These are phyloP conservation scores for Pao palembangensis DNA, from an alignment of 2,113 vertebrate species.

Conservation along the genomic window DNA sequence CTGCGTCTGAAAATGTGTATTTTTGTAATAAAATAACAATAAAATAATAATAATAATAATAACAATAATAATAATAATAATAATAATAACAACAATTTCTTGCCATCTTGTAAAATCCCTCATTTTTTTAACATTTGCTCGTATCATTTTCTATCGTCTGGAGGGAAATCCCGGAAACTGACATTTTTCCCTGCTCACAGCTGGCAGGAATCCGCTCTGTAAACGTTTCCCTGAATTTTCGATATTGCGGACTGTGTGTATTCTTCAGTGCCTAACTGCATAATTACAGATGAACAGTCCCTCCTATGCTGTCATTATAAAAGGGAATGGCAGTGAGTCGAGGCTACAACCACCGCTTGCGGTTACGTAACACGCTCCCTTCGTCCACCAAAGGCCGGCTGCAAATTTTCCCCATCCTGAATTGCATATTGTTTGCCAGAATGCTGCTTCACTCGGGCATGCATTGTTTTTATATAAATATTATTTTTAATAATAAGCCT, in stretches of 20 bases:
- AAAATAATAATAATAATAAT: neutral
- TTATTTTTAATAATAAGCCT: neutral
- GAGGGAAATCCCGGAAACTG: constrained; percentile 10
- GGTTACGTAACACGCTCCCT: constrained; percentile 64
- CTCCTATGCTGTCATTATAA: constrained; percentile 64
- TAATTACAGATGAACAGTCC: constrained; percentile 70
- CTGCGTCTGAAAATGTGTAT: neutral
- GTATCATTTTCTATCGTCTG: constrained; percentile 24
- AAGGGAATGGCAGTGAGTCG: constrained; percentile 71
- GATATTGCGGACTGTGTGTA: constrained; percentile 39
- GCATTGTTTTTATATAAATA: neutral
- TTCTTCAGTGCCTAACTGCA: constrained; percentile 39
- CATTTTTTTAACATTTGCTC: neutral
- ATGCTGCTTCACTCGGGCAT: neutral
- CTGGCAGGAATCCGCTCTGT: constrained; percentile 38
- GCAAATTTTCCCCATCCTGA: constrained; percentile 16
- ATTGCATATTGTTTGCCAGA: constrained; percentile 13
- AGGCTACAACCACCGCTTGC: constrained; percentile 66
- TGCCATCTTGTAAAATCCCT: neutral
- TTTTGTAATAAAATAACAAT: neutral
- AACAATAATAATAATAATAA: neutral
- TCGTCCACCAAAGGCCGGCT: constrained; percentile 50
- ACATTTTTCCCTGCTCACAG: constrained; percentile 22
- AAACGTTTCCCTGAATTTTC: constrained; percentile 45
- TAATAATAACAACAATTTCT: neutral